phyloP scores from a whole-genome alignment of 2,888 invertebrate species.

The Pammene aurita region DNA sequence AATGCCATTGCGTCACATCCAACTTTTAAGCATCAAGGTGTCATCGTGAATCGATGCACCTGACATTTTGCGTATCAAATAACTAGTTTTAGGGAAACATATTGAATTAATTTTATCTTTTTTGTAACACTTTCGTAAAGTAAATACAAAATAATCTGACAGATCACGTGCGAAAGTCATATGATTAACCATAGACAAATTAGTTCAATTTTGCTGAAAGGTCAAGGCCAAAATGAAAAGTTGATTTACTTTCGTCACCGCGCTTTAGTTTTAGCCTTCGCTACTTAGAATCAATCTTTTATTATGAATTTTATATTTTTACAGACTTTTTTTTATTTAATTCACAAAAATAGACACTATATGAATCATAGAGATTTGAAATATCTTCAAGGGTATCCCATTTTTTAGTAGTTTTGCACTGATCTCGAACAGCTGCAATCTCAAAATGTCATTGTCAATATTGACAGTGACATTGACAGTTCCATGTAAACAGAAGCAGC shows the following conservation, averaged over 20 bases:
- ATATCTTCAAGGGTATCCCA: not conserved
- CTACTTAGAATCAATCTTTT: too few species aligned
- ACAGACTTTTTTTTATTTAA: not conserved
- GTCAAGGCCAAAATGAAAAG: slow-evolving; percentile 55
- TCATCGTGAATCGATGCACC: slow-evolving; percentile 53
- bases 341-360: not conserved
- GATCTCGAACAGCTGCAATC: slow-evolving; percentile 9
- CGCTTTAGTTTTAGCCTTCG: too few species aligned
- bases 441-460: not conserved
- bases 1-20: slow-evolving; percentile 86
- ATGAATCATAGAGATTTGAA: not conserved
- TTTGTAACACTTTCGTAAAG: slow-evolving; percentile 45
- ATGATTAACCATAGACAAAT: slow-evolving; percentile 75
- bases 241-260: not conserved
- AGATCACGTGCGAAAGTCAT: slow-evolving; percentile 80
- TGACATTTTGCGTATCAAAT: slow-evolving; percentile 51
- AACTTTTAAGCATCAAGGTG: slow-evolving; percentile 60
- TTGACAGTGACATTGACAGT: not conserved
- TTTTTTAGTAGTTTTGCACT: not conserved
- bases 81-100: slow-evolving; percentile 24
- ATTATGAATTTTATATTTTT: not conserved
- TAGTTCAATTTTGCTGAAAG: slow-evolving; percentile 48
- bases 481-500: not conserved
- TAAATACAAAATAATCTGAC: slow-evolving; percentile 69
- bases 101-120: slow-evolving; percentile 42